Percentiles rank a stretch among this genome's conserved stretches.
Evolutionary conservation across 2,113 vertebrate species (phyloP).

Genomic region (Datnioides undecimradiatus): DNA sequence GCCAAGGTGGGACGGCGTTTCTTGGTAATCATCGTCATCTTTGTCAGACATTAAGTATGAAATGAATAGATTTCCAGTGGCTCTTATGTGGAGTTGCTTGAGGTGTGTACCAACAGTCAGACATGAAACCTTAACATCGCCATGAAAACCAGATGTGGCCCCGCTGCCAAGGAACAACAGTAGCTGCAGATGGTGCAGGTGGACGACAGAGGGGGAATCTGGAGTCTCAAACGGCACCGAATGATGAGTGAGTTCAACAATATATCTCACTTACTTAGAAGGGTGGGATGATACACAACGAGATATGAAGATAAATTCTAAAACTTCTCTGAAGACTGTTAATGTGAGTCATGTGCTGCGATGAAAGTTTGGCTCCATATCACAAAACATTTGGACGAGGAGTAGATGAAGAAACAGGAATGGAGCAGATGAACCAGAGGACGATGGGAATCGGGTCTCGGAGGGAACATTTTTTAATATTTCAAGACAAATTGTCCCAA

Average conservation of each 20-base stretch:
- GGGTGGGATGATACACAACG: constrained; percentile 12
- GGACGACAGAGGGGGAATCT: constrained; percentile 42
- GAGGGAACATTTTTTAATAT: neutral
- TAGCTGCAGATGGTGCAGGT: constrained; percentile 67
- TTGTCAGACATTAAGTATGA: constrained; percentile 29
- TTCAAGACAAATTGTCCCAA: neutral
- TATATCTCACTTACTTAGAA: constrained; percentile 67
- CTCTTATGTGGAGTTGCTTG: constrained; percentile 23
- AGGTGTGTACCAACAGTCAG: constrained; percentile 58
- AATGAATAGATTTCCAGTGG: constrained; percentile 25
- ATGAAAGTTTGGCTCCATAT: neutral
- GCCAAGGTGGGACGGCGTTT: constrained; percentile 6
- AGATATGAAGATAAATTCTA: constrained; percentile 41
- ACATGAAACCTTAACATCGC: constrained; percentile 32
- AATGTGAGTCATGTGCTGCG: constrained; percentile 24
- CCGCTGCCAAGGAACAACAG: constrained; percentile 29
- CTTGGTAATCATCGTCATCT: constrained; percentile 41
- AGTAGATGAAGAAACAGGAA: constrained; percentile 16
- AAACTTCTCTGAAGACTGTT: constrained; percentile 9
- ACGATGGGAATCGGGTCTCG: neutral
- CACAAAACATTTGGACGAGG: neutral
- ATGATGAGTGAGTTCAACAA: constrained; percentile 19
- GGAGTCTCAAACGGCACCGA: neutral
- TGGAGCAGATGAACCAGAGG: neutral
- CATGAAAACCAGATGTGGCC: constrained; percentile 61